Evolutionary conservation across 2,113 vertebrate species (phyloP), one percentile per base, ranked within the genome.

Genomic region (Solea senegalensis): DNA sequence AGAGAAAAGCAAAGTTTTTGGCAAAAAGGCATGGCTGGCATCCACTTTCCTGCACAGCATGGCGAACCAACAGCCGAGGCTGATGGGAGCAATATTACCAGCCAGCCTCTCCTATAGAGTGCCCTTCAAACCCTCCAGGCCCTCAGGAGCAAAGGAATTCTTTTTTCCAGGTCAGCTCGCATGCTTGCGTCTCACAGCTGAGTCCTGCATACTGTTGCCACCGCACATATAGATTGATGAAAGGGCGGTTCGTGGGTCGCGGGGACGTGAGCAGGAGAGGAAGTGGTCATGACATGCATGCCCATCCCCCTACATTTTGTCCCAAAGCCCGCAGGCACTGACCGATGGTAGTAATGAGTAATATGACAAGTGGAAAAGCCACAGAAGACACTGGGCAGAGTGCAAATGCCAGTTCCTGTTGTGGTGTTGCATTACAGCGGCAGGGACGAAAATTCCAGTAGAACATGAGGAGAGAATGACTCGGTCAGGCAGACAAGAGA

Each of bases 111-210:
- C 64, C 56, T 74, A 4, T 15, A 26, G 28, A 56, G 54, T 28
- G 69, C 57, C 85, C 76, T 81, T 55, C 40, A 78, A 76, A 69
- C 74, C 87, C 86, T 72, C 51, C 0, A 41, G 83, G 83, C 67
- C 48, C 40, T 21, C 51, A 10, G 8, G 46, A 80, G 68, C 66
- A 74, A 76, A 79, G 76, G 60, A 78, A 57, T 85, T 70, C 34
- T 70, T 88, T 57, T 86, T 93, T 93, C 88, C 88, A 91, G 92
- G 92, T 93, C 92, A 92, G 49, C 82, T 88, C 70, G 15, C 87
- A 75, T 69, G 57, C 78, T 83, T 72, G 80, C 79, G 45, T 64
- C 76, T 78, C 68, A 65, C 88, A 90, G 89, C 88, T 91, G 90
- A 86, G 85, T 57, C 75, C 75, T 4, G 52, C 68, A 68, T 65